Base-by-base conservation (phyloP, 2,888 invertebrate genomes). In the Ormia ochracea region DNA sequence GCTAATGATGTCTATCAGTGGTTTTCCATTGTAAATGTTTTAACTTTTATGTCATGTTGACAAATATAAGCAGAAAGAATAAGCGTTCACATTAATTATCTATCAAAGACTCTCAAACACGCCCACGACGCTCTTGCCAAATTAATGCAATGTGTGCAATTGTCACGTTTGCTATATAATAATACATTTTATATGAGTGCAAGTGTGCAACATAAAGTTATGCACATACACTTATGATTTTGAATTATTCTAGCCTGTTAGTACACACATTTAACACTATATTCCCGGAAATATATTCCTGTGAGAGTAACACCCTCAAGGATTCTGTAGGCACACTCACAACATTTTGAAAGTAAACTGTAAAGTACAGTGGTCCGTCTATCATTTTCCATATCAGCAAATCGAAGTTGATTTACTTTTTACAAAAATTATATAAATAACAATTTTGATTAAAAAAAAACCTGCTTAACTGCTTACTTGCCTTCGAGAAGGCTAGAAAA, bases 281-380 rank as follows among this genome's bases (percentile, higher is more conserved):
- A 26, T 65, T 65, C 50, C 50, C 50, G 50, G 65, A 65, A 65
- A 50, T 36, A 50, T 38, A 65, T 14, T 50, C 17, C 12, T 65
- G 17, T 23, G 7, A 17, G 50, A 65, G 23, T 48, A 48, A 14
- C 4, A 63, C 48, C 1, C 23, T 23, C 21, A 21, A 10, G 31
- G 7, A 12, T 45, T 33, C 7, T 4, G 14, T 36, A 6, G n/a
- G 7, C 56, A 63, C 63, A 48, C 33, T 63, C 19, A 10, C 45
- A 63, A 14, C 48, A 63, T 33, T 36, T 63, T 6, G 5, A 31
- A 28, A 19, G 21, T 21, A 4, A n/a, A 41, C 17, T 59, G 10
- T 21, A 3, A 10, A 19, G 10, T 21, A 36, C 17, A 17, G 5
- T 41, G 5, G 3, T 41, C 17, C 4, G 4, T 14, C 6, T 41